Conservation (phyloP, 2,888 invertebrate genomes). For the Cecidostiba fungosa region DNA sequence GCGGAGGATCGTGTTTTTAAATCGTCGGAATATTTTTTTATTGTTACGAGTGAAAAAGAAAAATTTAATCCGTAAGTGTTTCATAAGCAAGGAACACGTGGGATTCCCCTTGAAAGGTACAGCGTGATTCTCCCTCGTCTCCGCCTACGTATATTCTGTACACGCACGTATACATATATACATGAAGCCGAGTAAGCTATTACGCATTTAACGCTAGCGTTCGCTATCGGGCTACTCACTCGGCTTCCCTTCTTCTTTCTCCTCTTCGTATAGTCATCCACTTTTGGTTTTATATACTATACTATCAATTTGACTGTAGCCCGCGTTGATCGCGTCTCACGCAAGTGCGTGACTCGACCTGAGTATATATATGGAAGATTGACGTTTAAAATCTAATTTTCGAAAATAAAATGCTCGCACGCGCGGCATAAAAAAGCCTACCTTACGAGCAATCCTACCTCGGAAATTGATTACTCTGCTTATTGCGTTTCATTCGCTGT, state of each 20-base stretch:
- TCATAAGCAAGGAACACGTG: neutral
- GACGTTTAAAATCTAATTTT: slow-evolving; percentile 58
- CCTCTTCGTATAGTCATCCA: slow-evolving; percentile 32
- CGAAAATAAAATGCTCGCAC: slow-evolving; percentile 47
- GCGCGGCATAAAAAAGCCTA: slow-evolving; percentile 30
- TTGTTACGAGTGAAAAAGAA: too few species aligned
- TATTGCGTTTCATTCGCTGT: neutral
- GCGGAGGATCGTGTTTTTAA: too few species aligned
- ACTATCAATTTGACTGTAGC: slow-evolving; percentile 57
- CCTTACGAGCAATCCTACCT: slow-evolving; percentile 3
- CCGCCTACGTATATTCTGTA: neutral
- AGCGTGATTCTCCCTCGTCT: slow-evolving; percentile 15
- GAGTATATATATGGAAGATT: slow-evolving; percentile 33
- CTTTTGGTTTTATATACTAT: slow-evolving; percentile 27
- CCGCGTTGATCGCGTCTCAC: slow-evolving; percentile 63
- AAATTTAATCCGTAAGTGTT: neutral
- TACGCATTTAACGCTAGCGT: slow-evolving; percentile 73
- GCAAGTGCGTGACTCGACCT: slow-evolving; percentile 55
- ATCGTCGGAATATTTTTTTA: too few species aligned
- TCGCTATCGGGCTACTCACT: slow-evolving; percentile 67
- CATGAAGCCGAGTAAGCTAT: slow-evolving; percentile 66
- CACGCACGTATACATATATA: slow-evolving; percentile 23
- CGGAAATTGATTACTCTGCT: neutral
- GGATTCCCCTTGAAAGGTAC: neutral
- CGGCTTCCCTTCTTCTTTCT: slow-evolving; percentile 2